These are phyloP conservation scores for Microtus montanus DNA, from an alignment of 2,113 vertebrate genomes.

Conservation along the genomic window DNA sequence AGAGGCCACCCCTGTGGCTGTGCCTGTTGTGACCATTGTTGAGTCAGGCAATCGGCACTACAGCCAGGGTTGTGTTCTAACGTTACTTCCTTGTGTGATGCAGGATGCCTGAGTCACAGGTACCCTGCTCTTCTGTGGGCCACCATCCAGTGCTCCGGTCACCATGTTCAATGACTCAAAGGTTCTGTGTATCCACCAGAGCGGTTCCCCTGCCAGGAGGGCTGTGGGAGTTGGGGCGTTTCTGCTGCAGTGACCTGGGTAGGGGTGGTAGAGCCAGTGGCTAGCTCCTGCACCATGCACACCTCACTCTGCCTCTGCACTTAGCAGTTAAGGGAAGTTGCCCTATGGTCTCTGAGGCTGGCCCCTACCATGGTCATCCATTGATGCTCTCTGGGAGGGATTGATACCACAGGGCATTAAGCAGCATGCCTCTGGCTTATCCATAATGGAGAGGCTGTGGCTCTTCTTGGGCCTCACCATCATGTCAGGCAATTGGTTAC, in stretches of 20 bases:
- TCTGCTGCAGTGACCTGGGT: background rate
- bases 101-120: background rate
- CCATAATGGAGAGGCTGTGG: no score
- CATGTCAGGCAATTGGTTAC: accelerated
- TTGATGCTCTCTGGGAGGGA: no score
- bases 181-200: background rate
- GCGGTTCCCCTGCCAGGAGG: background rate
- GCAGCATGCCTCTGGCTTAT: background rate
- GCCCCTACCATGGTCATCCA: background rate
- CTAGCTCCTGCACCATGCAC: background rate
- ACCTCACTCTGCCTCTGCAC: background rate
- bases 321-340: no score
- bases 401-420: no score
- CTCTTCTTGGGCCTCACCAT: background rate
- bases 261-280: background rate
- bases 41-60: no score
- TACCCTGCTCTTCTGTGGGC: background rate
- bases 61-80: background rate
- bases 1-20: background rate
- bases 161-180: background rate
- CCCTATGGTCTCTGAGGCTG: background rate
- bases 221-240: background rate
- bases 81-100: background rate
- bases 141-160: background rate
- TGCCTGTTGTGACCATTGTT: constrained; percentile 4